These are phyloP conservation scores for Taurulus bubalis DNA, from an alignment of 2,113 vertebrate species.

Conservation along the genomic window DNA sequence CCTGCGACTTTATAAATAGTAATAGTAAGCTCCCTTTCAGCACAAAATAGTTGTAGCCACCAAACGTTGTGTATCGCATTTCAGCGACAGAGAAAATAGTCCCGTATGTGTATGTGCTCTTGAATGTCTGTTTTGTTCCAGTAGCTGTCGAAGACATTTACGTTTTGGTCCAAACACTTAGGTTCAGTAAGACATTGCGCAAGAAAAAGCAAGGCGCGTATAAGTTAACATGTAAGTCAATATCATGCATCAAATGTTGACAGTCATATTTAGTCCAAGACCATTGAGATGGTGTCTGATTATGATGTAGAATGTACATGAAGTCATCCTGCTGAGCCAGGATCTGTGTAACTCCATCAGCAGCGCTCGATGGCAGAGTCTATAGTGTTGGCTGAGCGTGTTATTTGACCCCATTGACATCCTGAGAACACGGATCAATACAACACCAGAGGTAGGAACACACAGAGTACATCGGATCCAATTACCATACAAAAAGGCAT, in stretches of 20 bases:
- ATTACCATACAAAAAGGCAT: conserved; percentile 53
- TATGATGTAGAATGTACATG: background rate
- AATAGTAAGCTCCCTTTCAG: too few relatives aligned
- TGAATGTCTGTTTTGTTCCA: background rate
- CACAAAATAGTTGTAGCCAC: too few relatives aligned
- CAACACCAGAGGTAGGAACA: conserved; percentile 11
- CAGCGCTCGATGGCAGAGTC: conserved; percentile 14
- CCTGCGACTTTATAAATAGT: too few relatives aligned
- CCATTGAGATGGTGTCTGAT: background rate
- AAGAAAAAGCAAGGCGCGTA: too few relatives aligned
- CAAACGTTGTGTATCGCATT: too few relatives aligned
- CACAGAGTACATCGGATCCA: conserved; percentile 31
- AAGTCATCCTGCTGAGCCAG: conserved; percentile 14
- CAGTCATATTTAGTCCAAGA: background rate
- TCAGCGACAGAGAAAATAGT: too few relatives aligned
- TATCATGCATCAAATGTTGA: background rate
- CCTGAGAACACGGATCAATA: conserved; percentile 45
- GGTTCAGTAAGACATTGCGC: background rate
- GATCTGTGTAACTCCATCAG: conserved; percentile 25
- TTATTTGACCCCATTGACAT: conserved; percentile 48
- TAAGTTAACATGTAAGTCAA: too few relatives aligned
- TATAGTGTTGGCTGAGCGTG: conserved; percentile 9
- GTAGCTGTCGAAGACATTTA: background rate
- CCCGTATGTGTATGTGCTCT: too few relatives aligned
- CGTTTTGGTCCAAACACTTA: background rate